These are phyloP conservation scores for Calameuta filiformis DNA, from an alignment of 2,888 invertebrate species.

Conservation along the genomic window DNA sequence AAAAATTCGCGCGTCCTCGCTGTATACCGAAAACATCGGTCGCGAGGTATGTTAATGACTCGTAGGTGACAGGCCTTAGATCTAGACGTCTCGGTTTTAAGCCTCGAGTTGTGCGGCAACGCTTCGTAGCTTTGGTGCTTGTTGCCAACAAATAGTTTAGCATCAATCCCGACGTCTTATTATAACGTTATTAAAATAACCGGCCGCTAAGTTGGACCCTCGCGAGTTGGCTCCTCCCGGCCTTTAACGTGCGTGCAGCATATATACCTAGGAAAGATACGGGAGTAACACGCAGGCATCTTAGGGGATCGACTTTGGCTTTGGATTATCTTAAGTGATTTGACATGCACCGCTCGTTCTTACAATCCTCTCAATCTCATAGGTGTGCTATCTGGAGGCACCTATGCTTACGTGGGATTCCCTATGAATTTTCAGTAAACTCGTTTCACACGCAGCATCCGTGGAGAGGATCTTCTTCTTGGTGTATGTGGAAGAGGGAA, in stretches of 20 bases:
- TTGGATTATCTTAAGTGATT: neutral
- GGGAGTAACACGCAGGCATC: neutral
- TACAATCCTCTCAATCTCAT: neutral
- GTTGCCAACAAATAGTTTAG: slow-evolving; percentile 65
- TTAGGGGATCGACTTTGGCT: neutral
- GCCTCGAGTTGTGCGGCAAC: slow-evolving; percentile 22
- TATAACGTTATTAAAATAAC: slow-evolving; percentile 67
- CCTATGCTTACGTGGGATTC: neutral
- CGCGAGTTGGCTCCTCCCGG: slow-evolving; percentile 1
- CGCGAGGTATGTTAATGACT: slow-evolving; percentile 62
- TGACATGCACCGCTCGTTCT: neutral
- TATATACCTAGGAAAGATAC: neutral
- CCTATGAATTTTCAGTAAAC: neutral
- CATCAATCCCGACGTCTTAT: slow-evolving; percentile 66
- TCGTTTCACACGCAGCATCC: neutral
- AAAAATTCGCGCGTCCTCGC: slow-evolving; percentile 2
- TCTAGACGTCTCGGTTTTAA: slow-evolving; percentile 52
- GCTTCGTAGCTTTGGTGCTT: slow-evolving; percentile 48
- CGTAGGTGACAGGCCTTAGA: slow-evolving; percentile 63
- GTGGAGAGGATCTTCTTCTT: slow-evolving; percentile 14
- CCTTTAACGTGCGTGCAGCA: neutral
- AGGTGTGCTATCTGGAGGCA: neutral
- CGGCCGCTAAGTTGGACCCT: slow-evolving; percentile 39
- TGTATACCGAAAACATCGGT: neutral
- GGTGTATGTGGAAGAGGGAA: neutral